These are phyloP conservation scores for Artemisiospiza belli DNA, from an alignment of 2,113 vertebrate species.

Conservation along the genomic window DNA sequence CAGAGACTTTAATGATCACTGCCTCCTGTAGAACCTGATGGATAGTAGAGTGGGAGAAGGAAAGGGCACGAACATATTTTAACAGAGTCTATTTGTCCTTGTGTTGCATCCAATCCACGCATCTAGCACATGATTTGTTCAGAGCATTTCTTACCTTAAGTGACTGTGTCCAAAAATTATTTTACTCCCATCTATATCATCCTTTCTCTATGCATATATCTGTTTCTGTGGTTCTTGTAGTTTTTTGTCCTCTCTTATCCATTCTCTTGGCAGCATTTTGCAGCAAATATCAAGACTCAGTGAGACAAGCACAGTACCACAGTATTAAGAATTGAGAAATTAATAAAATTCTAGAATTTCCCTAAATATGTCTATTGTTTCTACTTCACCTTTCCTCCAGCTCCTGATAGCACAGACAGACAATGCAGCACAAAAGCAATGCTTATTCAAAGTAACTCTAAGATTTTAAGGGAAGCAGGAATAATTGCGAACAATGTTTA, in stretches of 20 bases:
- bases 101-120: fast-evolving
- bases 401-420: background rate
- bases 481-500: background rate
- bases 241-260: background rate
- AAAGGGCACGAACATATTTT: background rate
- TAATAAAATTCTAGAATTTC: no score
- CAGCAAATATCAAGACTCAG: background rate
- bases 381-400: background rate
- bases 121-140: background rate
- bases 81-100: background rate
- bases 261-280: background rate
- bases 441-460: background rate
- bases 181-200: background rate
- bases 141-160: background rate
- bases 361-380: background rate
- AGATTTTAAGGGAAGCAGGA: background rate
- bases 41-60: background rate
- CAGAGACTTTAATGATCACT: background rate
- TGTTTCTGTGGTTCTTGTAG: background rate
- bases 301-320: background rate
- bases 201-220: background rate
- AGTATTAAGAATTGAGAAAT: no score
- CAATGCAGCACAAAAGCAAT: background rate
- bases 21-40: background rate
- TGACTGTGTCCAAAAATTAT: fast-evolving